Conservation (phyloP, 2,113 vertebrate species). For the Lepidiolamprologus cunningtoni region DNA sequence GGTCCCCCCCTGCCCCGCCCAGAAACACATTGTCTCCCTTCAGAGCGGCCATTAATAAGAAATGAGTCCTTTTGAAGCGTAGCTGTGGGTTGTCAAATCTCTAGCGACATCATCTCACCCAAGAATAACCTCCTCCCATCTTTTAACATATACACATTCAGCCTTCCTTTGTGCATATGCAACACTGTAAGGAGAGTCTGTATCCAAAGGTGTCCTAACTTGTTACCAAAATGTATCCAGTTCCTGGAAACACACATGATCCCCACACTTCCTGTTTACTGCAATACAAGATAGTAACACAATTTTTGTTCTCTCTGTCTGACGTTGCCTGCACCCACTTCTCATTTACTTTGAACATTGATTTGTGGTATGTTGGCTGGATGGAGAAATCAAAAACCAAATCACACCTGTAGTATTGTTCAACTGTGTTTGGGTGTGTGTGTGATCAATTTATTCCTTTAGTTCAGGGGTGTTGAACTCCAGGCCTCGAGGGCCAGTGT, state of each 20-base stretch:
- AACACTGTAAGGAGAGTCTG: not conserved
- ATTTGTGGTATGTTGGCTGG: not conserved
- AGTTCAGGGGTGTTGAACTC: not conserved
- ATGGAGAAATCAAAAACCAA: not conserved
- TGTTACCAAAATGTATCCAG: not conserved
- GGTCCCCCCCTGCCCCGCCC: not conserved
- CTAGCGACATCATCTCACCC: slow-evolving; percentile 49
- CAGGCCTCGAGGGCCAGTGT: not conserved
- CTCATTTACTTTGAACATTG: not conserved
- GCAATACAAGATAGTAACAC: not conserved
- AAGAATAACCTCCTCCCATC: slow-evolving; percentile 33
- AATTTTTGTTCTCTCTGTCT: not conserved
- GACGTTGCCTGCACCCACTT: not conserved
- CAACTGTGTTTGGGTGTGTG: not conserved
- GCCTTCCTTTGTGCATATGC: not conserved
- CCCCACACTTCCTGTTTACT: not conserved
- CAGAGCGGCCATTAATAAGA: slow-evolving; percentile 46
- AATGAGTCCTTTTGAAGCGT: slow-evolving; percentile 40
- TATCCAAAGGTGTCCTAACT: not conserved
- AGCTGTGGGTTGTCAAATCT: slow-evolving; percentile 21
- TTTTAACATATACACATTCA: slow-evolving; percentile 22
- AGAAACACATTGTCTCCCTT: slow-evolving; percentile 12
- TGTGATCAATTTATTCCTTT: not conserved
- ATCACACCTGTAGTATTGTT: not conserved
- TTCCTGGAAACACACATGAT: not conserved